A percentile compares a stretch with the other conserved stretches of the same genome.
Conservation (phyloP, 2,888 invertebrate species). For the Spilarctia lutea region DNA sequence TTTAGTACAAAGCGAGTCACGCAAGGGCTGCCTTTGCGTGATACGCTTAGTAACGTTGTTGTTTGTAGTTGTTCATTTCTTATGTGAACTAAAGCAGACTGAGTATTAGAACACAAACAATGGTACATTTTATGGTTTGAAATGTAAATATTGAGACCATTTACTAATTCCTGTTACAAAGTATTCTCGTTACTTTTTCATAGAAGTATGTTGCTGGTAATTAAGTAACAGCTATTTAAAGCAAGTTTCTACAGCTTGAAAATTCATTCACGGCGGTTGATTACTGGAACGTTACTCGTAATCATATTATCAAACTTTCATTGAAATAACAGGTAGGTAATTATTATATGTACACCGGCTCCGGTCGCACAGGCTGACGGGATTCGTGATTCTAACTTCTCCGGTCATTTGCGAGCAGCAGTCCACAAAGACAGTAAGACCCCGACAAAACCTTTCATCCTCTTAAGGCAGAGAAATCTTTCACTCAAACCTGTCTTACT, state of each 20-base stretch:
- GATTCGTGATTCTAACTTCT: not conserved
- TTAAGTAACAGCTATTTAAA: not conserved
- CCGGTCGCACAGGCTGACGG: too few relatives aligned
- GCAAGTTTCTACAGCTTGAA: not conserved
- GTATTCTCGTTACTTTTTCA: not conserved
- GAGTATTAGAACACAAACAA: not conserved
- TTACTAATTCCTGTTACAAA: not conserved
- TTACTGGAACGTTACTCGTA: not conserved
- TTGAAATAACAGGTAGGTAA: not conserved
- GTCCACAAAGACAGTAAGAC: not conserved
- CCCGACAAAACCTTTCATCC: not conserved
- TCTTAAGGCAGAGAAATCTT: not conserved
- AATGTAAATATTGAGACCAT: not conserved
- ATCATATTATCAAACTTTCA: not conserved
- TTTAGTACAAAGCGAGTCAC: not conserved
- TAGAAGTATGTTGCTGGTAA: not conserved
- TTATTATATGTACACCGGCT: not conserved
- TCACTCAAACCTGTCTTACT: not conserved
- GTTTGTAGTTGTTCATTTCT: not conserved
- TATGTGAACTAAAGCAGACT: not conserved
- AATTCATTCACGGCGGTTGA: not conserved
- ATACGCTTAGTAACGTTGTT: not conserved
- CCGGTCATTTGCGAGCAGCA: not conserved
- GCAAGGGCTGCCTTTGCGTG: not conserved
- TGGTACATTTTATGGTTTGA: not conserved